phyloP scores from a whole-genome alignment of 2,888 invertebrate species.

The Protophormia terraenovae region DNA sequence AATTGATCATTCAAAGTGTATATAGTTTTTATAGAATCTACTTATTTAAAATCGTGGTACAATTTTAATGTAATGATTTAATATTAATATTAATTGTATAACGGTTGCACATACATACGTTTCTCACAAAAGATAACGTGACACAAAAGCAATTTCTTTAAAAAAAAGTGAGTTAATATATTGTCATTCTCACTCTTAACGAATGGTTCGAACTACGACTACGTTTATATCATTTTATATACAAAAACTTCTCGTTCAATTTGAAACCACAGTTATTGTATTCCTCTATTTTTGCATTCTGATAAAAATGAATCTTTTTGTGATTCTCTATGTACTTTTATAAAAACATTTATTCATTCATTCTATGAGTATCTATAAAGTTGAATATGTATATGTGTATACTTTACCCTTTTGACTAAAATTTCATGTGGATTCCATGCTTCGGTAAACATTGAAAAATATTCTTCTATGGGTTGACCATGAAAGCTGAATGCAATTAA shows the following conservation, averaged over 20 bases:
- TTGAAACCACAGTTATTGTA: neutral
- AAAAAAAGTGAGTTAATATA: too few species aligned
- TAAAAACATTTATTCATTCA: neutral
- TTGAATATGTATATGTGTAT: neutral
- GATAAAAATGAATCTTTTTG: conserved; percentile 16
- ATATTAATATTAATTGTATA: too few species aligned
- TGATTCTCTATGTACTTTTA: neutral
- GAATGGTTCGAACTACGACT: too few species aligned
- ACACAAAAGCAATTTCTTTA: too few species aligned
- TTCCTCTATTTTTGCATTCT: conserved; percentile 14
- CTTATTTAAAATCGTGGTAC: too few species aligned
- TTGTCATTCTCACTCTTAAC: too few species aligned
- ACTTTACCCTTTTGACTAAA: conserved; percentile 83
- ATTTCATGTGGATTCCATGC: conserved; percentile 83
- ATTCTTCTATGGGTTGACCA: conserved; percentile 73
- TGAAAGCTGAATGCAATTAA: conserved; percentile 84
- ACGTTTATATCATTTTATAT: too few species aligned
- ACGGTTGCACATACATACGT: too few species aligned
- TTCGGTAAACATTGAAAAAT: conserved; percentile 81
- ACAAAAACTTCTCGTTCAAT: neutral
- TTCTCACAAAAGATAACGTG: too few species aligned
- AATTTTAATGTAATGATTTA: too few species aligned
- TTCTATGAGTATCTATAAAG: neutral
- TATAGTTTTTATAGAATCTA: too few species aligned
- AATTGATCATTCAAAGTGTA: too few species aligned